Evolutionary conservation across 2,888 invertebrate species (phyloP).

Genomic region (Sinhomidia bicolor): DNA sequence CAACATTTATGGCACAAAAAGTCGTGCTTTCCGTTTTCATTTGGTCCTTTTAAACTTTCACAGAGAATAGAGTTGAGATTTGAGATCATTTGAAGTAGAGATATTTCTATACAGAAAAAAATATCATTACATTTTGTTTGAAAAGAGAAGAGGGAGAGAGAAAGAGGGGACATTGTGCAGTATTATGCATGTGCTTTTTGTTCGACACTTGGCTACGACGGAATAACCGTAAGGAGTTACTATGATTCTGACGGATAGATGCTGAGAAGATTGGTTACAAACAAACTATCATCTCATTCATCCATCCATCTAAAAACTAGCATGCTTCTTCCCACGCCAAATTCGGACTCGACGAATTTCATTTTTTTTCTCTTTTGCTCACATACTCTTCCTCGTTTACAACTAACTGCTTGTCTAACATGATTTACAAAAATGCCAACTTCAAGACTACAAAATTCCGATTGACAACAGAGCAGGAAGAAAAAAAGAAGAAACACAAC

Average conservation of each 20-base stretch:
- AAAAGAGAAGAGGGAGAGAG: background rate
- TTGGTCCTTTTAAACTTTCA: constrained; percentile 21
- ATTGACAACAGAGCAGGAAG: constrained; percentile 45
- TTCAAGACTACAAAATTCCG: constrained; percentile 11
- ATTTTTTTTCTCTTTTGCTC: constrained; percentile 12
- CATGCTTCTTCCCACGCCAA: constrained; percentile 57
- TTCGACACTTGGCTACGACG: constrained; percentile 65
- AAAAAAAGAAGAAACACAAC: background rate
- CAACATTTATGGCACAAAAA: constrained; percentile 30
- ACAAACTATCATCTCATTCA: constrained; percentile 23
- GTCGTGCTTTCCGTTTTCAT: constrained; percentile 5
- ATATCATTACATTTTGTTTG: background rate
- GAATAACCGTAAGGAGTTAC: constrained; percentile 53
- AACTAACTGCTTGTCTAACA: constrained; percentile 49
- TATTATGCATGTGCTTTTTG: background rate
- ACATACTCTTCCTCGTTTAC: constrained; percentile 18
- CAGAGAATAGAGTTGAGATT: constrained; percentile 27
- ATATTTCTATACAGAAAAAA: constrained; percentile 6
- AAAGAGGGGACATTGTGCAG: too few species aligned
- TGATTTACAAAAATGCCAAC: constrained; percentile 68
- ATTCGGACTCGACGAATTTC: constrained; percentile 54
- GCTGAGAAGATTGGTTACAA: constrained; percentile 65
- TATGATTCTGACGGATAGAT: constrained; percentile 66
- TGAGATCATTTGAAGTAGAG: constrained; percentile 24
- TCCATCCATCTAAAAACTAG: constrained; percentile 5